Base-by-base conservation (phyloP, 1,140 invertebrate species). In the Spodoptera frugiperda region DNA sequence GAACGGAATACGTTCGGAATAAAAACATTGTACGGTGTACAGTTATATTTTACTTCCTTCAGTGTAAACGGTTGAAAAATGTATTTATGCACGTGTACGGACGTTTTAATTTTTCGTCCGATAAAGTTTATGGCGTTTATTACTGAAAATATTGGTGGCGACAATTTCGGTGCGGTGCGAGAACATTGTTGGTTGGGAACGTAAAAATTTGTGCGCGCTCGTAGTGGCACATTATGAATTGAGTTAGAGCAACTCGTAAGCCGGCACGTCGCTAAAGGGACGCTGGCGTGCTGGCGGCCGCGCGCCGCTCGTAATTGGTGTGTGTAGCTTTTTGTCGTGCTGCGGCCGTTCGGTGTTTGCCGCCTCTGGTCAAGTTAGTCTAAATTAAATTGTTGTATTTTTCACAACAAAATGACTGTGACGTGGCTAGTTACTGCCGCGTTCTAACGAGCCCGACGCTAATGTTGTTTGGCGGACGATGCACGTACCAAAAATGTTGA, bases 321-420 rank as follows among this genome's bases (percentile, higher is more conserved):
- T 91, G 87, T 92, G 89, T 91, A 89, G 84, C 85, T 89, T 90
- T 91, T 89, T 87, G 85, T 86, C 82, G 72, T 78, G 76, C 82
- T 81, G 78, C 82, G 78, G 78, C 85, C 78, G 83, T 87, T 87
- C 79, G 78, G 80, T 89, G 86, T 91, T 89, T 89, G 88, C 83
- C 83, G 81, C 83, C 84, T 70, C 84, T 79, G 87, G 89, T 87
- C 80, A 90, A 89, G 88, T 92, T 91, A 87, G 85, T 85, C 87
- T 85, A 91, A 91, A 92, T 92, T 90, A 91, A 91, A 90, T 92
- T 92, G 88, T 92, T 89, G 85, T 92, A 90, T 92, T 93, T 93
- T 92, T 91, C 85, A 85, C 89, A 88, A 84, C 85, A 84, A 88
- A 91, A 91, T 87, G 82, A 91, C 87, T 82, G 81, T 84, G 84